These are phyloP conservation scores for Natrix natrix DNA, from an alignment of 2,797 vertebrate genomes.

Conservation along the genomic window DNA sequence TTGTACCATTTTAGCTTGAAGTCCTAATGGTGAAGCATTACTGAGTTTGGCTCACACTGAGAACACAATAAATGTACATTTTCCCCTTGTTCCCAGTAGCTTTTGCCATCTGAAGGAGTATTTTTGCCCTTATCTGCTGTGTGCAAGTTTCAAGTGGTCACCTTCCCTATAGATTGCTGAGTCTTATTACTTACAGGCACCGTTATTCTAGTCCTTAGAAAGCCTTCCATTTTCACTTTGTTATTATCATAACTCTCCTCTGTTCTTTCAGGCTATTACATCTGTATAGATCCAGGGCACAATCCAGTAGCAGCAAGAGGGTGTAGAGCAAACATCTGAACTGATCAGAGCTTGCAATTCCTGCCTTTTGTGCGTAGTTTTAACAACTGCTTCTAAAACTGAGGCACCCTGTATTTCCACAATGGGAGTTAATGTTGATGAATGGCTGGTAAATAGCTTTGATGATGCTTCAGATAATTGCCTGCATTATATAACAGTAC, in stretches of 20 bases:
- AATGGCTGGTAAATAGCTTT: conserved; percentile 52
- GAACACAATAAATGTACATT: background rate
- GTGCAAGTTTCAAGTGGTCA: conserved; percentile 20
- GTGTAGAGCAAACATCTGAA: conserved; percentile 33
- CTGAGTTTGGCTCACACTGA: conserved; percentile 1
- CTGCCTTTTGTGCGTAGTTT: conserved; percentile 24
- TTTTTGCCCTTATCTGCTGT: conserved; percentile 8
- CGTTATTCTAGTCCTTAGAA: conserved; percentile 25
- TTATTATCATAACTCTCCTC: conserved; percentile 37
- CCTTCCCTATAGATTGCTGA: background rate
- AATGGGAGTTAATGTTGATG: conserved; percentile 56
- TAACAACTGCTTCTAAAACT: conserved; percentile 38
- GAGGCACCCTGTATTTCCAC: conserved; percentile 47
- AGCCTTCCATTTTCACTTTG: background rate
- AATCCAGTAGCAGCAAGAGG: background rate
- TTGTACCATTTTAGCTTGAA: background rate
- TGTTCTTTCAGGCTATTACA: conserved; percentile 31
- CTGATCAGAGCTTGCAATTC: conserved; percentile 36
- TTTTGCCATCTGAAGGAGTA: background rate
- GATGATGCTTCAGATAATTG: conserved; percentile 50
- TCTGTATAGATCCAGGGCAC: conserved; percentile 29
- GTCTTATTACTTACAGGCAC: background rate
- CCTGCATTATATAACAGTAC: conserved; percentile 33
- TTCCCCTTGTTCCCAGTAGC: background rate
- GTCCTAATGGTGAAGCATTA: background rate